These are phyloP conservation scores for Sarcoramphus papa DNA, from an alignment of 2,797 vertebrate species.

Conservation along the genomic window DNA sequence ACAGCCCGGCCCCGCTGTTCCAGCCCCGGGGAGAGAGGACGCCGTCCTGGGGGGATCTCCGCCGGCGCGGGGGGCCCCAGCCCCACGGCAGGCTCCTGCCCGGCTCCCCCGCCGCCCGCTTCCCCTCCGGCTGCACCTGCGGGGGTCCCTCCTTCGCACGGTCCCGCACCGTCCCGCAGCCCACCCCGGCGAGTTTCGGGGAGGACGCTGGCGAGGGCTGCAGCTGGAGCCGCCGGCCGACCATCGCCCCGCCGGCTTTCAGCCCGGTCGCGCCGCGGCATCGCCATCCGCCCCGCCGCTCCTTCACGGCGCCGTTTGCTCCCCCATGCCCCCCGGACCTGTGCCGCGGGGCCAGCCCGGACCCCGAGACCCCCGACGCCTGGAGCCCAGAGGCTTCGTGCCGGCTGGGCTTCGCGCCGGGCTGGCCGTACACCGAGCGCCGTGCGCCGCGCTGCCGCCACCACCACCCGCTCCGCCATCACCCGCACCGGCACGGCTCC, in stretches of 20 bases:
- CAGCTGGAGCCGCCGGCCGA: not conserved
- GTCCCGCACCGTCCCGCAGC: not conserved
- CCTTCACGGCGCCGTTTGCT: not conserved
- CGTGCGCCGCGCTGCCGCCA: not conserved
- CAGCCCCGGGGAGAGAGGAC: not conserved
- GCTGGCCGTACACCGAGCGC: not conserved
- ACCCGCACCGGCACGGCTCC: too few species aligned
- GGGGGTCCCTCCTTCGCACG: not conserved
- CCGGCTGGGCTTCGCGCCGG: not conserved
- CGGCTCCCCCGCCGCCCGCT: not conserved
- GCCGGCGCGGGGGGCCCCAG: not conserved
- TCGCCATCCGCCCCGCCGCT: not conserved
- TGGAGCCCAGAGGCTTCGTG: not conserved
- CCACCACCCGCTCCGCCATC: not conserved
- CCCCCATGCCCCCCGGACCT: not conserved
- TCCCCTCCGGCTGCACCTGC: not conserved
- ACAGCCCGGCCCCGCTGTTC: not conserved
- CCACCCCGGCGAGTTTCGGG: not conserved
- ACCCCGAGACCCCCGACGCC: not conserved
- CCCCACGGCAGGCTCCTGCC: not conserved
- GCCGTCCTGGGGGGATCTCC: not conserved
- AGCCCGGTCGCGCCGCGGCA: not conserved
- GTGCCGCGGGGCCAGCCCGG: not conserved
- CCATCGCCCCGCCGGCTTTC: not conserved
- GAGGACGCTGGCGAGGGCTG: not conserved